These are phyloP conservation scores for Ameiurus melas DNA, from an alignment of 2,113 vertebrate species.

Conservation along the genomic window DNA sequence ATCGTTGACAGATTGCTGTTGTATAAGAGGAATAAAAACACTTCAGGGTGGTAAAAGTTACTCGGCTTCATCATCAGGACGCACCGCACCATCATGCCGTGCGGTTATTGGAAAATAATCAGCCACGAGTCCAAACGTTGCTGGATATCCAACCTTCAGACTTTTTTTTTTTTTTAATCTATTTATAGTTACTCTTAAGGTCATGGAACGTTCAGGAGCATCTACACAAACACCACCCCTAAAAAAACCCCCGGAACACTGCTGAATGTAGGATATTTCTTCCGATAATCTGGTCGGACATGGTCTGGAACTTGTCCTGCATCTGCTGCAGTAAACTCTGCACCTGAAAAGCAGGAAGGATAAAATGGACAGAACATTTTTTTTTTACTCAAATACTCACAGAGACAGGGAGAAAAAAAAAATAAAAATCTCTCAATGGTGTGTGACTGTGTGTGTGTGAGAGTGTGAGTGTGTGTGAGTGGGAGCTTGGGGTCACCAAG, in stretches of 20 bases:
- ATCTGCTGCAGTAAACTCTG: constrained; percentile 96
- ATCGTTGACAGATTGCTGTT: neutral
- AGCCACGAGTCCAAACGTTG: neutral
- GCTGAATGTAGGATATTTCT: constrained; percentile 87
- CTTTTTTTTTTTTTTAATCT: too few relatives aligned
- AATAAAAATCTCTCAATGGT: neutral
- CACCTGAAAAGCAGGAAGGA: constrained; percentile 72
- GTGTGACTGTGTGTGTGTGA: neutral
- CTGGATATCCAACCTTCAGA: neutral
- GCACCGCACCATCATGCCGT: neutral
- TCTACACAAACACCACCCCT: neutral
- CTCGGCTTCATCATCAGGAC: neutral
- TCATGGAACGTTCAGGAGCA: neutral
- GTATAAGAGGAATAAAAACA: neutral
- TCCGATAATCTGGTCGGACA: constrained; percentile 98
- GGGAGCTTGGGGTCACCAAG: constrained; percentile 11
- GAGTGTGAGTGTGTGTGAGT: neutral
- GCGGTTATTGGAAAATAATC: neutral
- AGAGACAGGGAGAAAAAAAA: neutral
- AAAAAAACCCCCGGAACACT: neutral
- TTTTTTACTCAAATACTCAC: neutral
- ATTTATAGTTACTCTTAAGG: neutral
- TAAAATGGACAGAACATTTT: neutral
- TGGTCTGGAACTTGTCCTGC: constrained; percentile 99
- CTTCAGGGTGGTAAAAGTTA: too few relatives aligned